Conservation (phyloP, 2,888 invertebrate species). For the Drosophila antonietae region DNA sequence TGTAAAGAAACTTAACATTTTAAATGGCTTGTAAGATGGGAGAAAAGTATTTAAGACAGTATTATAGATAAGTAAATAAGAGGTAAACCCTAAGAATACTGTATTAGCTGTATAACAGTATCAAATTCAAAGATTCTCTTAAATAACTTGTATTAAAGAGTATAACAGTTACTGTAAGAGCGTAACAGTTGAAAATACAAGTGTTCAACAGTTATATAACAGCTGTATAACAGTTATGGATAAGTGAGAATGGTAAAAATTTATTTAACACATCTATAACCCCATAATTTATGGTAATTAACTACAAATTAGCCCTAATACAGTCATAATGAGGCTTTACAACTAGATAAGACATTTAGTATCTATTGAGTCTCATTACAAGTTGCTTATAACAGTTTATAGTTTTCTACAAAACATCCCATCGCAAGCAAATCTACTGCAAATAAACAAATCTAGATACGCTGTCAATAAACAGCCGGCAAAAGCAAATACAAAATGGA, state of each 20-base stretch:
- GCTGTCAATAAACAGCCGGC: slow-evolving; percentile 36
- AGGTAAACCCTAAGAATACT: too few relatives aligned
- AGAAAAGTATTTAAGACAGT: not conserved
- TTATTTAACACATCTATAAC: not conserved
- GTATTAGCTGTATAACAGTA: not conserved
- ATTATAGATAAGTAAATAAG: not conserved
- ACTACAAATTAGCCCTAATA: not conserved
- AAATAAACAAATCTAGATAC: slow-evolving; percentile 15
- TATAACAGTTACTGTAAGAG: not conserved
- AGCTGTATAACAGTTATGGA: not conserved
- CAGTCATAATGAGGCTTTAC: not conserved
- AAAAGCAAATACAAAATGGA: slow-evolving; percentile 42
- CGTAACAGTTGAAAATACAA: not conserved
- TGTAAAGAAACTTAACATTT: too few relatives aligned
- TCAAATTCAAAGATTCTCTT: not conserved
- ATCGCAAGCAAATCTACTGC: not conserved
- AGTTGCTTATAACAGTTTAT: slow-evolving; percentile 11
- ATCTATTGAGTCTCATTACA: not conserved
- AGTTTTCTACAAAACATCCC: not conserved
- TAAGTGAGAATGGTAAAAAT: not conserved
- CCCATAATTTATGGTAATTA: not conserved
- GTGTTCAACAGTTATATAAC: not conserved
- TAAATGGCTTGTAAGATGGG: not conserved
- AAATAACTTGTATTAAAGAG: not conserved
- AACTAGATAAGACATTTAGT: slow-evolving; percentile 8